Evolutionary conservation across 2,113 vertebrate genomes (phyloP).

Genomic region (Strigops habroptila): DNA sequence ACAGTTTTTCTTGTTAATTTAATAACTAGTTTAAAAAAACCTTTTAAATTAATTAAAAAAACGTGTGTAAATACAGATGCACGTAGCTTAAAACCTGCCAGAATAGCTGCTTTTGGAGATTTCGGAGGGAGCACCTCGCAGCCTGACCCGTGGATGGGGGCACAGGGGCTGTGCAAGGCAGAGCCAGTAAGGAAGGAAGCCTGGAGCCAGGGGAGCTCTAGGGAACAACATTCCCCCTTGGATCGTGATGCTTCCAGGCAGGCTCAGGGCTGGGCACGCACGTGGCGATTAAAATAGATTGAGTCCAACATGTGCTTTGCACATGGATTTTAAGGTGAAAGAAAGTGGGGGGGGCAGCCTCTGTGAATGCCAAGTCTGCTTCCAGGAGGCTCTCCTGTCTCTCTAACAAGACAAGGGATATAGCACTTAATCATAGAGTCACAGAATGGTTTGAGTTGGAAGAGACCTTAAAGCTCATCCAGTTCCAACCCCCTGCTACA

Average conservation of each 20-base stretch:
- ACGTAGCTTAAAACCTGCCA: background rate
- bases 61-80: background rate
- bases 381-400: background rate
- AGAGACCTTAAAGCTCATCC: background rate
- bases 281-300: background rate
- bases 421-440: background rate
- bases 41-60: background rate
- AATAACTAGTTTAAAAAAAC: background rate
- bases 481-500: background rate
- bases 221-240: background rate
- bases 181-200: background rate
- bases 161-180: background rate
- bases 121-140: background rate
- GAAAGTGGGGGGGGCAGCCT: background rate
- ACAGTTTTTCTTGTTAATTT: slow-evolving; percentile 41
- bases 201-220: background rate
- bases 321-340: background rate
- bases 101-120: background rate
- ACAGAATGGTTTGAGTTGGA: background rate
- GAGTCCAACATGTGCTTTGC: background rate
- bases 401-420: background rate
- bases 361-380: background rate
- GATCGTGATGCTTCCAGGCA: background rate
- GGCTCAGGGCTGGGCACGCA: rapidly evolving
- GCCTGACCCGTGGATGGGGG: background rate